These are phyloP conservation scores for Sciurus vulgaris DNA, from an alignment of 2,797 vertebrate genomes.

Conservation along the genomic window DNA sequence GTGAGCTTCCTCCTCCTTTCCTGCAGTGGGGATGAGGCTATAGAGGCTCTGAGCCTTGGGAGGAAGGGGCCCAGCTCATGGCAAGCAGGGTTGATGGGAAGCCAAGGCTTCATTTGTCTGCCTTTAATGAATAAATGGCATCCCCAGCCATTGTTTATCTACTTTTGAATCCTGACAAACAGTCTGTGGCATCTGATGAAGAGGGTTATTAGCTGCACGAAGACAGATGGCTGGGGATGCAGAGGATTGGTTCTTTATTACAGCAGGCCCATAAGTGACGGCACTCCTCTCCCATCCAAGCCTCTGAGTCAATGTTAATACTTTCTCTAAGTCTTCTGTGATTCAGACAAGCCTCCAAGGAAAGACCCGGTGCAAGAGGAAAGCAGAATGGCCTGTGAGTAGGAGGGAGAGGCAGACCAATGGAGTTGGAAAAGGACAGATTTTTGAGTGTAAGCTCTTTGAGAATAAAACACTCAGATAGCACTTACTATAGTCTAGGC, in stretches of 20 bases:
- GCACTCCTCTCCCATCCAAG: constrained; percentile 63
- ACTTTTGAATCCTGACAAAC: constrained; percentile 87
- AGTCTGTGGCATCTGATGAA: constrained; percentile 86
- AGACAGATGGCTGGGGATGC: constrained; percentile 89
- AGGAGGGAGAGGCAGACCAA: not conserved
- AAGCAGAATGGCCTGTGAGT: not conserved
- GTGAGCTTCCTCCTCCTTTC: not conserved
- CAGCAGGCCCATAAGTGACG: constrained; percentile 75
- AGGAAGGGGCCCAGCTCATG: not conserved
- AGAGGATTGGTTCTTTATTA: constrained; percentile 84
- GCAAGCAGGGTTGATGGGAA: constrained; percentile 22
- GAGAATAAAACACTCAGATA: not conserved
- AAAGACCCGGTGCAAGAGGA: not conserved
- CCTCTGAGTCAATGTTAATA: constrained; percentile 22
- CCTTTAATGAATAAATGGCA: constrained; percentile 78
- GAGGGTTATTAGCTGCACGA: constrained; percentile 87
- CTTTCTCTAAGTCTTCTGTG: constrained; percentile 30
- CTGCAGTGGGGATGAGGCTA: not conserved
- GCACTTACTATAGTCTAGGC: not conserved
- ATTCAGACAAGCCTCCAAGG: not conserved
- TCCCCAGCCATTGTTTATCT: constrained; percentile 84
- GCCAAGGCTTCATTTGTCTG: constrained; percentile 59
- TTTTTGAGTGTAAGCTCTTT: not conserved
- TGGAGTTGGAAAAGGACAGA: not conserved
- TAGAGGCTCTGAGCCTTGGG: not conserved